Evolutionary conservation across 1,140 invertebrate species (phyloP), one percentile per base, ranked within the genome.

Genomic region (Trachymyrmex cornetzi): DNA sequence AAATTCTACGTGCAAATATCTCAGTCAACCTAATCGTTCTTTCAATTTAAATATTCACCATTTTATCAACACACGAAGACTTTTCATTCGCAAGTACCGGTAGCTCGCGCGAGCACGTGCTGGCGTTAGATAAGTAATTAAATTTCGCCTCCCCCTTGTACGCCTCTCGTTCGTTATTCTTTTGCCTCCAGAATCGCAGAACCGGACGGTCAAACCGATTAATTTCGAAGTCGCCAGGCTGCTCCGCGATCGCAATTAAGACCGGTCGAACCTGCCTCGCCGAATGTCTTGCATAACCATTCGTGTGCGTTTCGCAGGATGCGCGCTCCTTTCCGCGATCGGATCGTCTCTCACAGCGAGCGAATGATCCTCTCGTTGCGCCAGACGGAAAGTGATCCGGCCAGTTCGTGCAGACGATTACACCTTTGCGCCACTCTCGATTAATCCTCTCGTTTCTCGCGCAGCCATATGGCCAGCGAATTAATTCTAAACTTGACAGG

Each of bases 231-330:
- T 88, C 22, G 74, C 44, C 81, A 57, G 61, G 44, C 72, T 77
- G 77, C 38, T 44, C 2, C 38, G 86, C 38, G 86, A 77, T 89
- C 86, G 88, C 75, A 93, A 93, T 93, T 92, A 93, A 92, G 90
- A 92, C 92, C 90, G 91, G 92, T 93, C 88, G 90, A 89, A 91
- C 92, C 77, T 90, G 91, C 91, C 86, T 59, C 59, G 82, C 74
- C 88, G 74, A 88, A 89, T 27, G 64, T 59, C 77, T 93, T 92
- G 88, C 92, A 77, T 91, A 92, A 93, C 12, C 61, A 44, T 22
- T 44, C 22, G 67, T 34, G 48, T 72, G 72, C 84, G 85, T 87
- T 87, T 87, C 59, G 72, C 72, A 77, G 85, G 86, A 93, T 92
- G 88, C 90, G 90, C 86, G 71, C 69, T 71, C 61, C 80, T 84